phyloP scores from a whole-genome alignment of 2,797 vertebrate genomes.

The Melanotaenia parkinsoni region DNA sequence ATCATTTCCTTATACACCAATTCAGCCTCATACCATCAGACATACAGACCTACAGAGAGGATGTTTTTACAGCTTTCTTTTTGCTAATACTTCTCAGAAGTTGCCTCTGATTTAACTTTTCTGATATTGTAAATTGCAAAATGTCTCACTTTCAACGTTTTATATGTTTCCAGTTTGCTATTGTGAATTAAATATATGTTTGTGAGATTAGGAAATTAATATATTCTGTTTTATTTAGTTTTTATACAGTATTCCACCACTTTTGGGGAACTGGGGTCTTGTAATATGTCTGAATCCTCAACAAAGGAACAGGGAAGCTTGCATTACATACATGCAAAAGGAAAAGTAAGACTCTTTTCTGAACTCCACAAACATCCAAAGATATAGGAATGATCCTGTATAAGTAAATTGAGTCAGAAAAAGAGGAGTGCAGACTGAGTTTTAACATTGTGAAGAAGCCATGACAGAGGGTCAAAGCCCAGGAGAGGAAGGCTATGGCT shows the following conservation, averaged over 20 bases:
- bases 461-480: conserved; percentile 51
- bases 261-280: neutral
- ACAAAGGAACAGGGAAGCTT: neutral
- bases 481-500: conserved; percentile 44
- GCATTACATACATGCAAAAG: neutral
- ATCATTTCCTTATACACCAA: neutral
- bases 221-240: neutral
- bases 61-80: neutral
- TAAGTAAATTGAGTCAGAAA: conserved; percentile 6
- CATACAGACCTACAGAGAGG: neutral
- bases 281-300: neutral
- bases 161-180: neutral
- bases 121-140: neutral
- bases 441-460: conserved; percentile 26
- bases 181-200: neutral
- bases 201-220: neutral
- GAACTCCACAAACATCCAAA: neutral
- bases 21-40: neutral
- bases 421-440: conserved; percentile 22
- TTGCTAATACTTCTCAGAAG: neutral
- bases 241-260: neutral
- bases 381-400: neutral
- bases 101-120: neutral
- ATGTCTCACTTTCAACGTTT: neutral
- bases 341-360: neutral